Evolutionary conservation across 35 echinoderm and acorn worm species (phyloP), one percentile per base, ranked within the genome.

Genomic region (Lytechinus pictus): DNA sequence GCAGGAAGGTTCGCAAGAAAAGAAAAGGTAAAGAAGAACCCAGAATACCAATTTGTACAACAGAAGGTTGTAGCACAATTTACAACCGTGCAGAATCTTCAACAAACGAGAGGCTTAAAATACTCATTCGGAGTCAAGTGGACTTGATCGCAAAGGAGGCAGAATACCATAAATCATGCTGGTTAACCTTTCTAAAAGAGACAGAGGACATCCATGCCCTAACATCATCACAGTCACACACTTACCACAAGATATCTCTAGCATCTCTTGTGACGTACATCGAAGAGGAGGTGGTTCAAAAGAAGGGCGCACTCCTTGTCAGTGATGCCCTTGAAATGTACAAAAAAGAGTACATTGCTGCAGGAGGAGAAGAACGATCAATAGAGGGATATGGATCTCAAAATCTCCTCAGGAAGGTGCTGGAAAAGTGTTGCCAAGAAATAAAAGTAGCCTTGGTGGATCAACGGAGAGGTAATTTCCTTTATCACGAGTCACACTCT

Each of bases 101-200:
- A 53, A 92, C 89, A 54, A 98, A 98, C 87, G 55, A 98, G 28
- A 52, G 90, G 8, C 96, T 97, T 90, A 96, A 96, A 57, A 94
- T 89, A 92, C 86, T 96, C 89, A 61, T 95, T 92, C 54, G 90
- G 66, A 96, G 33, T 95, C 94, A 91, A 24, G 95, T 95, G 28
- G 97, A 97, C 90, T 86, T 97, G 6, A 95, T 95, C 2, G 94
- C 97, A 54, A 97, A 97, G 86, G 97, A 97, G 57, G 97, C 97
- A 27, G 95, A 95, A 86, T 97, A 97, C 55, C 97, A 97, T 55
- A 97, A 95, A 54, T 97, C 97, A 0, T 96, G 97, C 54, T 89
- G 66, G 54, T 72, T 95, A 44, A 24, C 27, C 28, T 95, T 96
- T 94, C 21, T 96, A 52, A 96, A 92, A 56, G 87, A 97, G 66